Percentiles rank a stretch among this genome's conserved stretches.
Conservation (phyloP, 2,113 vertebrate genomes). For the Myrmophylax atrothorax region DNA sequence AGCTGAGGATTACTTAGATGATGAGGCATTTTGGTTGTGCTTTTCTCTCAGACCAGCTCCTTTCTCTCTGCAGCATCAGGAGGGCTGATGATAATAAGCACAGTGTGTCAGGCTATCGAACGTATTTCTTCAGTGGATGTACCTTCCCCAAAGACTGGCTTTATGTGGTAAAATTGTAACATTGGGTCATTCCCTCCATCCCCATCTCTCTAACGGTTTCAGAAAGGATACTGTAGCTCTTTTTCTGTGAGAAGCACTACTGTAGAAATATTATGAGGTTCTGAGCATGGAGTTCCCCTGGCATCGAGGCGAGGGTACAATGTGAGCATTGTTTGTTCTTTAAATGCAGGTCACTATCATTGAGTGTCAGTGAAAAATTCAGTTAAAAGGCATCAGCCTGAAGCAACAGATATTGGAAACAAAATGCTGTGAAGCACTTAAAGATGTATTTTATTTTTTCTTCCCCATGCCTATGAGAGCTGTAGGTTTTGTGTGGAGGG, state of each 20-base stretch:
- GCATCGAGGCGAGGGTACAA: fast-evolving
- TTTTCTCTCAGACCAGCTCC: not conserved
- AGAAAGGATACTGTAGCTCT: not conserved
- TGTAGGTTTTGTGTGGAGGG: not conserved
- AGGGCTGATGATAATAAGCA: not conserved
- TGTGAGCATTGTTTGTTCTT: not conserved
- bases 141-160: not conserved
- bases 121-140: not conserved
- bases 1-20: not conserved
- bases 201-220: not conserved
- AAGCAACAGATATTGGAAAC: not conserved
- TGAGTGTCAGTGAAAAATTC: not conserved
- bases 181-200: not conserved
- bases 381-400: not conserved
- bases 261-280: not conserved
- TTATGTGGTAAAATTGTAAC: not conserved
- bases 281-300: not conserved
- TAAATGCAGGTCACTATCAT: fast-evolving
- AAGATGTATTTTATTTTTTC: not conserved
- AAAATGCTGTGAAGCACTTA: not conserved
- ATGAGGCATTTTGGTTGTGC: not conserved
- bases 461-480: fast-evolving
- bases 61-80: not conserved
- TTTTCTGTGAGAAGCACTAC: not conserved
- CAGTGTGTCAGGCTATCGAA: not conserved